Conservation (phyloP, 2,113 vertebrate species). For the Rhinoptilus africanus region DNA sequence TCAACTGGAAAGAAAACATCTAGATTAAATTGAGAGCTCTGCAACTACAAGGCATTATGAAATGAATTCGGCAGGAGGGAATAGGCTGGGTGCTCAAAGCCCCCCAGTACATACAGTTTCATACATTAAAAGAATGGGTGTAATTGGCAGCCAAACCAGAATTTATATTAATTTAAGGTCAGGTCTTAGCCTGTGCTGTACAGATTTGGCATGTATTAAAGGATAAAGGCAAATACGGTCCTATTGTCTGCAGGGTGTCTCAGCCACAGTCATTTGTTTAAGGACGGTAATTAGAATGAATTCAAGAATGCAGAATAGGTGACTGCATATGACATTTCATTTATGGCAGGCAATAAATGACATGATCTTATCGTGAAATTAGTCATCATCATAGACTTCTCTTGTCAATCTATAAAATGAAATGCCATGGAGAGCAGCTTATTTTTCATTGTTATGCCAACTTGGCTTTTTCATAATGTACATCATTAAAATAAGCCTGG, state of each 20-base stretch:
- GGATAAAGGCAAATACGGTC: neutral
- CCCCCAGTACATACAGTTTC: neutral
- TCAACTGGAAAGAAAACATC: conserved; percentile 26
- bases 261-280: neutral
- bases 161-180: neutral
- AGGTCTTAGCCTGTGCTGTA: neutral
- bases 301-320: conserved; percentile 22
- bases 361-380: conserved; percentile 43
- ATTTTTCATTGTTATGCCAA: conserved; percentile 17
- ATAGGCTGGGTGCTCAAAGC: neutral
- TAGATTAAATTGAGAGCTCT: conserved; percentile 20
- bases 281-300: conserved; percentile 24
- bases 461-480: conserved; percentile 7
- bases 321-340: conserved; percentile 8
- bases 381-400: neutral
- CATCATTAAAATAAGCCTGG: conserved; percentile 46
- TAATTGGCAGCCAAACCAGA: neutral
- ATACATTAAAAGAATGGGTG: neutral
- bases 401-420: neutral
- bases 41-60: neutral
- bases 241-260: neutral
- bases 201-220: neutral
- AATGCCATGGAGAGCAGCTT: neutral
- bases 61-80: neutral
- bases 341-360: conserved; percentile 16